Percentiles rank a stretch among this genome's conserved stretches.
phyloP scores from a whole-genome alignment of 2,888 invertebrate genomes.

The Meloe dianella region DNA sequence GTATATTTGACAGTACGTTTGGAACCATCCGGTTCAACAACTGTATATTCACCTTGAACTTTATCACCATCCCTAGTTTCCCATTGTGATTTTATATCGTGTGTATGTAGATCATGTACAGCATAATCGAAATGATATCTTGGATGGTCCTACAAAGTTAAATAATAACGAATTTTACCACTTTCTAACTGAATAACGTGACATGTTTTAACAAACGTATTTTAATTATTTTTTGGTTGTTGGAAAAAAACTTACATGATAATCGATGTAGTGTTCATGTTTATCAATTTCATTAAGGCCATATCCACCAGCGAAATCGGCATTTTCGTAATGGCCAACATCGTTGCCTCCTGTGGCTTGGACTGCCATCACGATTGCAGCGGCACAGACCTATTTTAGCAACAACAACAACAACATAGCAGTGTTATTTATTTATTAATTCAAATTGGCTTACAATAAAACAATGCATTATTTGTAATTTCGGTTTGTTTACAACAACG shows the following conservation, averaged over 20 bases:
- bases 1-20: conserved; percentile 56
- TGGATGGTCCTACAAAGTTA: conserved; percentile 57
- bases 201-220: conserved; percentile 8
- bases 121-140: conserved; percentile 60
- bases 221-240: not conserved
- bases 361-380: conserved; percentile 52
- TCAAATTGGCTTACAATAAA: conserved; percentile 52
- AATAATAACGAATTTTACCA: conserved; percentile 10
- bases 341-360: conserved; percentile 51
- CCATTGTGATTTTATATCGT: conserved; percentile 60
- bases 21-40: conserved; percentile 57
- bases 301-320: conserved; percentile 38
- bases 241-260: conserved; percentile 48
- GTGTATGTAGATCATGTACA: conserved; percentile 60
- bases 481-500: not conserved
- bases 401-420: conserved; percentile 8
- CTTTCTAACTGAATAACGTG: conserved; percentile 22
- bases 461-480: conserved; percentile 41
- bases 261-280: conserved; percentile 51
- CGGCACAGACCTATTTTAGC: conserved; percentile 46
- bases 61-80: conserved; percentile 59
- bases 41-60: conserved; percentile 59
- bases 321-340: conserved; percentile 46
- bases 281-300: conserved; percentile 40
- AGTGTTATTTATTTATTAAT: conserved; percentile 18